Evolutionary conservation across 1,140 invertebrate species (phyloP).

Genomic region (Gryon sp.): DNA sequence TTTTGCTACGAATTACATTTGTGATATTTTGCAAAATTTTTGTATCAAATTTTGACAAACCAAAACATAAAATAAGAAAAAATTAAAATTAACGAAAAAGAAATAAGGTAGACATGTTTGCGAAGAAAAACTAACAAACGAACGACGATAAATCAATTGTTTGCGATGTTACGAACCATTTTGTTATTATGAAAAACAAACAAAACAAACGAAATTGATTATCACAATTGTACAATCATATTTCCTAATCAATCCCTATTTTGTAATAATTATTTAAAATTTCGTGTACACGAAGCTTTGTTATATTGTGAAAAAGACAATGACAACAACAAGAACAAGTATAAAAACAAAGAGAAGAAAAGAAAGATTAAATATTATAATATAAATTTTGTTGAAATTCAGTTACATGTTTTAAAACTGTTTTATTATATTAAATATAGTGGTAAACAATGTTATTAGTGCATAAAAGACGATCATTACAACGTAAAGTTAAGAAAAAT

Average conservation of each 20-base stretch:
- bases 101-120: no score
- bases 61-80: no score
- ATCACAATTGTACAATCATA: slow-evolving; percentile 60
- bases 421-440: slow-evolving; percentile 11
- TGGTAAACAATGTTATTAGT: slow-evolving; percentile 31
- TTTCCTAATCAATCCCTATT: slow-evolving; percentile 42
- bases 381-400: neutral
- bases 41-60: slow-evolving; percentile 47
- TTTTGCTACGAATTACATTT: slow-evolving; percentile 63
- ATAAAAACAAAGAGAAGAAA: no score
- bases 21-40: slow-evolving; percentile 61
- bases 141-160: slow-evolving; percentile 19
- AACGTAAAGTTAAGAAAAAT: slow-evolving; percentile 40
- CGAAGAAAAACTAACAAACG: no score
- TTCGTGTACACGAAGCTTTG: slow-evolving; percentile 31
- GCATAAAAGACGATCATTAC: slow-evolving; percentile 41
- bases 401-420: neutral
- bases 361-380: neutral
- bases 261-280: slow-evolving; percentile 42
- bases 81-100: no score
- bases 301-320: slow-evolving; percentile 33
- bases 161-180: slow-evolving; percentile 34
- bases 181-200: slow-evolving; percentile 19
- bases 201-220: slow-evolving; percentile 30
- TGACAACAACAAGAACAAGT: neutral